Percentiles rank a stretch among this genome's conserved stretches.
phyloP scores from a whole-genome alignment of 1,140 invertebrate species.

The Sitophilus oryzae region DNA sequence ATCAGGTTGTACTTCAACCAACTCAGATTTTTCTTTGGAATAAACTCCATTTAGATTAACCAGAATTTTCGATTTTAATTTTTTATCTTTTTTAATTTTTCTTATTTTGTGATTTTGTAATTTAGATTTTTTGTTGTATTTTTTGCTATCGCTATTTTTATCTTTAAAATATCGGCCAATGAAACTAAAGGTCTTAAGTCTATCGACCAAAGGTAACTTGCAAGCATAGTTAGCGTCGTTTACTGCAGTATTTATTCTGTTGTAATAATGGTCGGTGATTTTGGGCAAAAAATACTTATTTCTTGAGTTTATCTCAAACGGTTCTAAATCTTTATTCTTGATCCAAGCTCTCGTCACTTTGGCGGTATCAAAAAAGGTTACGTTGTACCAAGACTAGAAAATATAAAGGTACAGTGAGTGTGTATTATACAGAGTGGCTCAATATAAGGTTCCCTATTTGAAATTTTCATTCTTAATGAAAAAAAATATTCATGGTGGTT shows the following conservation, averaged over 20 bases:
- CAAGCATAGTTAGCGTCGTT: conserved; percentile 12
- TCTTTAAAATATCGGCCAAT: conserved; percentile 10
- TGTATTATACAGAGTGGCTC: background rate
- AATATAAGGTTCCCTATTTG: too few species aligned
- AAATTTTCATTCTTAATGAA: too few species aligned
- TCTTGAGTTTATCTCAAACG: conserved; percentile 9
- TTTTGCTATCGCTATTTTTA: background rate
- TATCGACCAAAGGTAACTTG: conserved; percentile 6
- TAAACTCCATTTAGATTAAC: too few species aligned
- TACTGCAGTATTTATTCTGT: conserved; percentile 3
- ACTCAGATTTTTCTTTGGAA: too few species aligned
- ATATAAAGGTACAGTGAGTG: background rate
- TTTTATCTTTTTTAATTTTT: too few species aligned
- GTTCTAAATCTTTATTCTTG: conserved; percentile 2
- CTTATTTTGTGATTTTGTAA: background rate
- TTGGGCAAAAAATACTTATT: background rate
- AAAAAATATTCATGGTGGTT: too few species aligned
- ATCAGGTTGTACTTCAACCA: too few species aligned
- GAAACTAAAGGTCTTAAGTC: conserved; percentile 15
- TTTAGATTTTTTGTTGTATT: background rate
- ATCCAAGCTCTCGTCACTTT: conserved; percentile 17
- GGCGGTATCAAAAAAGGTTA: conserved; percentile 19
- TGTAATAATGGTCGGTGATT: background rate
- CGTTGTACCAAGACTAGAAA: conserved; percentile 21
- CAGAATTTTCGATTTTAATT: too few species aligned